phyloP scores from a whole-genome alignment of 2,797 vertebrate species.

The Mus spretus region DNA sequence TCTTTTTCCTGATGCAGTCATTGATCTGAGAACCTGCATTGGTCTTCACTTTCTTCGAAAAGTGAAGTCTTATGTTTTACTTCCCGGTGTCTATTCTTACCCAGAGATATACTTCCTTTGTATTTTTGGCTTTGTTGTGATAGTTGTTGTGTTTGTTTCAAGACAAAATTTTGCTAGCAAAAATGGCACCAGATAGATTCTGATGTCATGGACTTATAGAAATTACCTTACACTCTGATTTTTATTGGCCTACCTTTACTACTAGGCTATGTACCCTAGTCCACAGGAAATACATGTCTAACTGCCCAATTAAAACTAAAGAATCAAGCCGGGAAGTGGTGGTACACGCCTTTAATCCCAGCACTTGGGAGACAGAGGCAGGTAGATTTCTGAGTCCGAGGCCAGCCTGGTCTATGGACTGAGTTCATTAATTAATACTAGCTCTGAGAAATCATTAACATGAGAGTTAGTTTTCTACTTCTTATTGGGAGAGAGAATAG shows the following conservation, averaged over 20 bases:
- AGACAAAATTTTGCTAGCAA: conserved; percentile 53
- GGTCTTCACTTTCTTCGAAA: not conserved
- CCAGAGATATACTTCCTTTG: not conserved
- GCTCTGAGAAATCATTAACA: conserved; percentile 44
- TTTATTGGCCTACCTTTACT: conserved; percentile 42
- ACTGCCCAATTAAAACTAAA: conserved; percentile 24
- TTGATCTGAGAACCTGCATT: conserved; percentile 14
- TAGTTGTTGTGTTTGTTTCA: conserved; percentile 6
- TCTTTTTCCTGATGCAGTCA: not conserved
- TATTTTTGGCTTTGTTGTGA: not conserved
- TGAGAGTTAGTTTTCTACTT: conserved; percentile 49
- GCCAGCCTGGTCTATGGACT: no score
- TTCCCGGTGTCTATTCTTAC: conserved; percentile 25
- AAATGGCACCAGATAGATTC: conserved; percentile 25
- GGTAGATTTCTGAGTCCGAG: no score
- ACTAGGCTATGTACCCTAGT: not conserved
- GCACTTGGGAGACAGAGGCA: no score
- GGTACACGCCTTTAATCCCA: no score
- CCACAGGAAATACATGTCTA: conserved; percentile 9
- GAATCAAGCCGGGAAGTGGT: not conserved
- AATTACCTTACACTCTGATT: not conserved
- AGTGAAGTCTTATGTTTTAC: not conserved
- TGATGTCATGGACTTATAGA: conserved; percentile 2
- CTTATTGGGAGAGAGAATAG: not conserved
- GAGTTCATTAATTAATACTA: not conserved